Conservation (phyloP, 2,797 vertebrate species). For the Luscinia megarhynchos region DNA sequence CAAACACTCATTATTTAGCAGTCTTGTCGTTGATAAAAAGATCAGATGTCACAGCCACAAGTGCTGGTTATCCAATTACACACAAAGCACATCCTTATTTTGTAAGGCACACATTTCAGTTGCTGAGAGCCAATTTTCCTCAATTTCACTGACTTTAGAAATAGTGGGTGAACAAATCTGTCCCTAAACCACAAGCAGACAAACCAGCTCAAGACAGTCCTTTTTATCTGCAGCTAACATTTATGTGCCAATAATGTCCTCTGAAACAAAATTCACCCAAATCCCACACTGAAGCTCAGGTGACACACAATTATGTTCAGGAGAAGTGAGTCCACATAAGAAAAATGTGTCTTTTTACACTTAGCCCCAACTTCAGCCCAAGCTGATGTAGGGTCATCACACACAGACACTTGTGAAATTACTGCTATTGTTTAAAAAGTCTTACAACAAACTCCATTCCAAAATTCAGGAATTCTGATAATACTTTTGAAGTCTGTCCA, state of each 20-base stretch:
- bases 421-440: not conserved
- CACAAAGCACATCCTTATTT: not conserved
- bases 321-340: not conserved
- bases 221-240: not conserved
- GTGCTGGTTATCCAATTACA: constrained; percentile 4
- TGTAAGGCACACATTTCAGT: not conserved
- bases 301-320: not conserved
- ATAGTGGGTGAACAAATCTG: not conserved
- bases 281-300: not conserved
- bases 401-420: not conserved
- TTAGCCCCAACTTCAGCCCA: not conserved
- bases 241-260: not conserved
- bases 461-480: not conserved
- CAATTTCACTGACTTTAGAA: not conserved
- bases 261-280: not conserved
- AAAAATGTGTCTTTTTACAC: not conserved
- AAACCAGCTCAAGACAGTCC: not conserved
- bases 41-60: not conserved
- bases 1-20: constrained; percentile 12
- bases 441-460: not conserved
- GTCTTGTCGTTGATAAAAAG: not conserved
- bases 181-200: not conserved
- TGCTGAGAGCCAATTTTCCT: not conserved
- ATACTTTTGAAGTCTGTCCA: not conserved
- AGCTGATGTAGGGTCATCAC: not conserved